These are phyloP conservation scores for Picathartes gymnocephalus DNA, from an alignment of 2,113 vertebrate species.

Conservation along the genomic window DNA sequence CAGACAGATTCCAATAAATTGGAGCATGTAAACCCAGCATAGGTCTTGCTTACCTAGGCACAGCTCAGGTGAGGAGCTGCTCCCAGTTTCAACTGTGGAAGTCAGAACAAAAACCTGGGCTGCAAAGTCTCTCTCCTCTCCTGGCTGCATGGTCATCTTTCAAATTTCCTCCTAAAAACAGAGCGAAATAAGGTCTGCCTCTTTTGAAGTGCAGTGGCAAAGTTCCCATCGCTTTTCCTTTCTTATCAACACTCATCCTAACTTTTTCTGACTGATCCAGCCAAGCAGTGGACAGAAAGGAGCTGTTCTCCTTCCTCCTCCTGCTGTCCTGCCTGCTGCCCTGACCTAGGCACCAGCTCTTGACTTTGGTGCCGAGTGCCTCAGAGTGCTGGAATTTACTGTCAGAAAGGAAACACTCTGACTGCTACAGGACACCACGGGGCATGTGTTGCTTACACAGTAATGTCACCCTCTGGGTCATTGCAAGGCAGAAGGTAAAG, in stretches of 20 bases:
- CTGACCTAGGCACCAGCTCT: slow-evolving; percentile 12
- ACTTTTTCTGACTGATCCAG: neutral
- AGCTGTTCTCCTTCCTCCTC: neutral
- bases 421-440: slow-evolving; percentile 50
- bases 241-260: neutral
- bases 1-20: neutral
- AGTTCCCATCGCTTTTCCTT: neutral
- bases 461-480: slow-evolving; percentile 60
- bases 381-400: slow-evolving; percentile 24
- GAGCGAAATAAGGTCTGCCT: neutral
- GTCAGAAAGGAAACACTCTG: slow-evolving; percentile 61
- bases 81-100: neutral
- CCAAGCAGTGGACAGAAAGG: neutral
- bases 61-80: neutral
- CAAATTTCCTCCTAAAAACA: neutral
- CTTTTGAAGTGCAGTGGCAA: neutral
- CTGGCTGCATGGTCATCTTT: neutral
- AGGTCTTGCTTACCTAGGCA: neutral
- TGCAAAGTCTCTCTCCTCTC: neutral
- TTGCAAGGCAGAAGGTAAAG: slow-evolving; percentile 53
- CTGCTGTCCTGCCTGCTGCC: neutral
- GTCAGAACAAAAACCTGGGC: neutral
- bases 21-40: neutral
- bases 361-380: slow-evolving; percentile 9
- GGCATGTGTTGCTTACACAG: slow-evolving; percentile 65